phyloP scores from a whole-genome alignment of 2,113 vertebrate genomes.

The Falcunculus frontatus region DNA sequence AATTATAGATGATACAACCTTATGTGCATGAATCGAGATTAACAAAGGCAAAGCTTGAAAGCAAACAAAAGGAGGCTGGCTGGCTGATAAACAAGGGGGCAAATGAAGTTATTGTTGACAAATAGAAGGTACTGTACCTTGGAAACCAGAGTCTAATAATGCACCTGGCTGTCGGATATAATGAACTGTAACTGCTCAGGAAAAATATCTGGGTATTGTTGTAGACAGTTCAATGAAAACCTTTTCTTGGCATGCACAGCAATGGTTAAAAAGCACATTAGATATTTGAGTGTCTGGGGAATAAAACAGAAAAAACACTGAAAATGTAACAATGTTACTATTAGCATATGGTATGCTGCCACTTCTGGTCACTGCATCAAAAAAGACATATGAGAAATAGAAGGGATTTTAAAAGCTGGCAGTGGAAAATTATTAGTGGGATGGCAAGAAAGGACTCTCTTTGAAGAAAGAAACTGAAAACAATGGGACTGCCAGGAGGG shows the following conservation, averaged over 20 bases:
- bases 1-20: background rate
- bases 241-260: background rate
- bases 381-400: background rate
- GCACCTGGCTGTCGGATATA: background rate
- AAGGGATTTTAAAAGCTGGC: background rate
- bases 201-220: background rate
- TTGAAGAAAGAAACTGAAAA: background rate
- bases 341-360: background rate
- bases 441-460: background rate
- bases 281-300: background rate
- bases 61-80: background rate
- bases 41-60: background rate
- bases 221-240: background rate
- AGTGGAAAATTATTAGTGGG: background rate
- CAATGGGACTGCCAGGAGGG: background rate
- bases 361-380: background rate
- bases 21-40: background rate
- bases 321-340: background rate
- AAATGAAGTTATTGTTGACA: conserved; percentile 38
- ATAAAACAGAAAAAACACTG: background rate
- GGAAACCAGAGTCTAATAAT: conserved; percentile 16
- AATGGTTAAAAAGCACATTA: background rate
- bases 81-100: background rate
- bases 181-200: background rate
- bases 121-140: background rate